A percentile compares a stretch with the other conserved stretches of the same genome.
Evolutionary conservation across 2,888 invertebrate genomes (phyloP).

Genomic region (Spilarctia lutea): DNA sequence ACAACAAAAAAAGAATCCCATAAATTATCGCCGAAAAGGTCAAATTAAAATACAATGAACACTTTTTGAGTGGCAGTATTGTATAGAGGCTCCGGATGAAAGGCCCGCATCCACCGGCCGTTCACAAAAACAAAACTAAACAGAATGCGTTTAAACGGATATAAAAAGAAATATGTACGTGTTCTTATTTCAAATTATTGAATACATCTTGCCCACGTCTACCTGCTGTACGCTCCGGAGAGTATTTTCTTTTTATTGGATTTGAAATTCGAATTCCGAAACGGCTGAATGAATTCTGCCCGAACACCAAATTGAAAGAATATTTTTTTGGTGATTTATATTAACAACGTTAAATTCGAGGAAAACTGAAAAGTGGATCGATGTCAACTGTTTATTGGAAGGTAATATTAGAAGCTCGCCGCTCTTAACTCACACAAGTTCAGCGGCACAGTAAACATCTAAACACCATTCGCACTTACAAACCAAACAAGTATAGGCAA

Average conservation of each 20-base stretch:
- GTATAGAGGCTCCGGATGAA: conserved; percentile 83
- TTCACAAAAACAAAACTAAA: conserved; percentile 86
- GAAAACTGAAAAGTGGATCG: conserved; percentile 64
- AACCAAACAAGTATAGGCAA: conserved; percentile 83
- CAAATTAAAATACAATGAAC: conserved; percentile 87
- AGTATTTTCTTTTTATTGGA: conserved; percentile 73
- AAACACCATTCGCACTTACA: conserved; percentile 86
- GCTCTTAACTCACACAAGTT: conserved; percentile 74
- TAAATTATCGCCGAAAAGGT: conserved; percentile 87
- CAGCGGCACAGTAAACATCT: conserved; percentile 82
- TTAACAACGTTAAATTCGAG: conserved; percentile 46
- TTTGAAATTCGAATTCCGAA: conserved; percentile 67
- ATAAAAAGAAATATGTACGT: conserved; percentile 85
- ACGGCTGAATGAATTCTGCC: conserved; percentile 70
- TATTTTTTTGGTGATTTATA: conserved; percentile 45
- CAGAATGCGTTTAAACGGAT: conserved; percentile 85
- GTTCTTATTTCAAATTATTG: conserved; percentile 85
- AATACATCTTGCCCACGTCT: conserved; percentile 84
- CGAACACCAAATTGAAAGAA: conserved; percentile 61
- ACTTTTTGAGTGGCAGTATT: conserved; percentile 87
- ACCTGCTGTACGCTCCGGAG: conserved; percentile 73
- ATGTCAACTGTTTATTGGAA: conserved; percentile 78
- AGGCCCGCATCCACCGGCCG: conserved; percentile 80
- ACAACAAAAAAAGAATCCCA: conserved; percentile 76
- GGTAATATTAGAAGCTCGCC: conserved; percentile 69